Evolutionary conservation across 2,888 invertebrate species (phyloP), one percentile per base, ranked within the genome.

Genomic region (Limenitis camilla): DNA sequence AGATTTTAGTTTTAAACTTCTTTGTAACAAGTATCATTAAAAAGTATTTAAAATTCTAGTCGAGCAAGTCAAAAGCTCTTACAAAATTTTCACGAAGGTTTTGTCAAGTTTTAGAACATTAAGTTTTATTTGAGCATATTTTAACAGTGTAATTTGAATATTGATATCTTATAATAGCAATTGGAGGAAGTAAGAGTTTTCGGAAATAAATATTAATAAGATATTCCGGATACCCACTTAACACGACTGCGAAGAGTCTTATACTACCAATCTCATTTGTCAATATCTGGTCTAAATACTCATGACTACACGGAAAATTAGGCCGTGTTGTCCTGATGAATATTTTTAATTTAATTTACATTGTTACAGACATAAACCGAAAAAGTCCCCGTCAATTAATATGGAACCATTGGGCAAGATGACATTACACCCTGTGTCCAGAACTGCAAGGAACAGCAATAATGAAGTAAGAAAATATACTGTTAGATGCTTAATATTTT

Each of bases 371-470:
- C 79, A 81, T 9, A 81, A 79, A 63, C 77, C 70, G 1, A 86
- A 85, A 69, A 86, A 86, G 60, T 82, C 66, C 59, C n/a, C n/a
- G n/a, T 54, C 66, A 2, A 61, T 74, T 1, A 69, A 55, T 50
- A 51, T 56, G 11, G 72, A 76, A 6, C 27, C 64, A 6, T 5
- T 59, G 59, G 59, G 65, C 6, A 77, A 74, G 56, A 61, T 67
- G 56, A 58, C 72, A 2, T 61, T 72, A 40, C 81, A 78, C 59
- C 67, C 79, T 0, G 72, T 83, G 10, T 78, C 83, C 0, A 74
- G 85, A 53, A 82, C 78, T 1, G 74, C 69, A 9, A 74, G 86
- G 55, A 81, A 85, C 52, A 85, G 82, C 50, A 76, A 82, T 32
- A 70, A 67, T 55, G 78, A 76, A 71, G 83, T 83, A 71, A 63